Conservation (phyloP, 2,113 vertebrate genomes). For the Bambusicola thoracicus region DNA sequence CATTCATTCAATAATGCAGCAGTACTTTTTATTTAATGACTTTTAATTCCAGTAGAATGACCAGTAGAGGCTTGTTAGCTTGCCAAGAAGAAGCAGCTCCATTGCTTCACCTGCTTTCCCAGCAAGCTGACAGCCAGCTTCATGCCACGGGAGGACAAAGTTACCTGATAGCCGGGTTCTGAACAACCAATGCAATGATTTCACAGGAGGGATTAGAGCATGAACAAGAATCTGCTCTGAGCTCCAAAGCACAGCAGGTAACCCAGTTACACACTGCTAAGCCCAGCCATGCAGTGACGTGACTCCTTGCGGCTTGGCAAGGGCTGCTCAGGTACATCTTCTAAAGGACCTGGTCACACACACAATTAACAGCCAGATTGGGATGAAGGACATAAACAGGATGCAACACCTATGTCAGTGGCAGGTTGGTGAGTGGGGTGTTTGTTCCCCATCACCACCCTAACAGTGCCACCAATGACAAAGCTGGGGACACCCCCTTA, state of each 20-base stretch:
- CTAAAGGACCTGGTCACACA: neutral
- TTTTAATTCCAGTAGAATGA: neutral
- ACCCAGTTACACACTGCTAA: neutral
- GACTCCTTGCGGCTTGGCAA: neutral
- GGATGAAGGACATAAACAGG: neutral
- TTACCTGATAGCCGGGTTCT: neutral
- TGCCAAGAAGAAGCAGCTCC: slow-evolving; percentile 12
- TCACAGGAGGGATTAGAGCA: neutral
- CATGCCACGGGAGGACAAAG: neutral
- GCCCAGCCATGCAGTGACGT: fast-evolving
- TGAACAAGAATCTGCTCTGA: neutral
- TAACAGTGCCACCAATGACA: fast-evolving
- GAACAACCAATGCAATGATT: neutral
- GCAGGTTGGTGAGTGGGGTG: neutral
- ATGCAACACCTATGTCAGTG: fast-evolving
- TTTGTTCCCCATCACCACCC: neutral
- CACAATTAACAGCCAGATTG: fast-evolving
- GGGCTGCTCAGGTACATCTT: neutral
- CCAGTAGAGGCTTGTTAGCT: neutral
- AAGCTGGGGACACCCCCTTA: neutral
- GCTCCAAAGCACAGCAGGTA: neutral
- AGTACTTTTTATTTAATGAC: neutral
- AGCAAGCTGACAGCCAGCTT: neutral
- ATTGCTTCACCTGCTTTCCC: neutral
- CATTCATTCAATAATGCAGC: neutral